Conservation (phyloP, 2,797 vertebrate species). For the Cynodonichthys magdalenae region DNA sequence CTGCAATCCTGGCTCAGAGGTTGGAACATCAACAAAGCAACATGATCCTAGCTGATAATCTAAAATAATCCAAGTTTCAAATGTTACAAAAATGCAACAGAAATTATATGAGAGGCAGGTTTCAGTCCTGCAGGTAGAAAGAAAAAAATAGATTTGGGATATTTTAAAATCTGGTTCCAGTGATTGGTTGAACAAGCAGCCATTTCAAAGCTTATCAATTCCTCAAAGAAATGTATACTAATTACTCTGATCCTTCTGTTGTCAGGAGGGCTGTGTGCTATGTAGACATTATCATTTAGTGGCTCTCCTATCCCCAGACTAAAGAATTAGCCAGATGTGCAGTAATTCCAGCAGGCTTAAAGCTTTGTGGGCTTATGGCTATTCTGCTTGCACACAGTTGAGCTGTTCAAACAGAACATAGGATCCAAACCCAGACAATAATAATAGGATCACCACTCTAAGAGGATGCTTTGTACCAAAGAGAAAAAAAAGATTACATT, state of each 20-base stretch:
- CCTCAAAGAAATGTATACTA: constrained; percentile 10
- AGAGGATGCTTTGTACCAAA: background rate
- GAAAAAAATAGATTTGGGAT: too few relatives aligned
- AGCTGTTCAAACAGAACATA: constrained; percentile 7
- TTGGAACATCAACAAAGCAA: background rate
- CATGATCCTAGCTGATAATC: too few relatives aligned
- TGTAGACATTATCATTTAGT: constrained; percentile 19
- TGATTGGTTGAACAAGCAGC: background rate
- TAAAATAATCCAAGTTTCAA: background rate
- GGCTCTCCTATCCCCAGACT: constrained; percentile 20
- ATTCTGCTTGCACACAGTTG: constrained; percentile 13
- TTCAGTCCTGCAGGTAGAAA: background rate
- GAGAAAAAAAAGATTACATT: background rate
- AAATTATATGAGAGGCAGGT: background rate
- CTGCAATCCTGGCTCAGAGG: background rate
- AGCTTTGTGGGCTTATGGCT: constrained; percentile 19
- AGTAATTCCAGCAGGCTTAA: constrained; percentile 42
- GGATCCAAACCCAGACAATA: background rate
- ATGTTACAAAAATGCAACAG: background rate
- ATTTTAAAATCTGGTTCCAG: background rate
- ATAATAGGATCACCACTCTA: background rate
- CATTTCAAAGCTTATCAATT: background rate
- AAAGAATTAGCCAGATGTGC: constrained; percentile 58
- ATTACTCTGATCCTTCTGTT: constrained; percentile 32
- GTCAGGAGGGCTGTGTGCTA: constrained; percentile 17